Percentiles rank a stretch among this genome's conserved stretches.
Evolutionary conservation across 2,113 vertebrate genomes (phyloP).

Genomic region (Pan troglodytes): NHGRI_mPanTro3-v2.1_pri NC_072403.2:94592001-94592500

Average conservation of each 20-base stretch:
- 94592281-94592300: neutral
- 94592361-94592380: neutral
- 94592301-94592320: neutral
- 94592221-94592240: neutral
- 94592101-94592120: neutral
- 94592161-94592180: neutral
- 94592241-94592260: neutral
- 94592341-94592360: neutral
- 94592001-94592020: neutral
- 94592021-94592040: neutral
- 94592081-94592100: neutral
- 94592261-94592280: neutral
- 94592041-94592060: neutral
- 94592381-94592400: neutral
- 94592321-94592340: neutral
- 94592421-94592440: neutral
- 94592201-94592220: neutral
- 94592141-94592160: neutral
- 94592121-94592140: slow-evolving; percentile 1
- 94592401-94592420: neutral
- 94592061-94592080: neutral
- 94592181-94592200: neutral
- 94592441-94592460: neutral
- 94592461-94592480: neutral
- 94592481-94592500: neutral